A percentile compares a stretch with the other conserved stretches of the same genome.
phyloP scores from a whole-genome alignment of 2,797 vertebrate species.

The Artibeus lituratus region DNA sequence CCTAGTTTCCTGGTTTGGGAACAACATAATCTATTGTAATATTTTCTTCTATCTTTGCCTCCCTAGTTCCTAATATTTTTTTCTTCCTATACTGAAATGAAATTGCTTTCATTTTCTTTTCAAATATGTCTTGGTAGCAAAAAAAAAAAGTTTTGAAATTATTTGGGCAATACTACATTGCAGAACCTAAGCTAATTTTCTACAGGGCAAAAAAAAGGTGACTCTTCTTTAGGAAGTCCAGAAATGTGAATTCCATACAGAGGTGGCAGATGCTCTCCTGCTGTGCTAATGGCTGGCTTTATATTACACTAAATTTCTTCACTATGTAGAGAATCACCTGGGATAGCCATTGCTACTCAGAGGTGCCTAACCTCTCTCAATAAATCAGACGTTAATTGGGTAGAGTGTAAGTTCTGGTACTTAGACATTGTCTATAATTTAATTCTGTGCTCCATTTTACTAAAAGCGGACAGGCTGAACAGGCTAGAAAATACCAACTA shows the following conservation, averaged over 20 bases:
- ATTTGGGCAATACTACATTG: background rate
- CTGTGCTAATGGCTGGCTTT: background rate
- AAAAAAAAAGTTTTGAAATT: slow-evolving; percentile 30
- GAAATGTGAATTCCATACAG: background rate
- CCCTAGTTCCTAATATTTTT: slow-evolving; percentile 18
- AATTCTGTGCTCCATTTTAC: slow-evolving; percentile 48
- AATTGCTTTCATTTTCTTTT: slow-evolving; percentile 43
- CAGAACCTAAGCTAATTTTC: slow-evolving; percentile 43
- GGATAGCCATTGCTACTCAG: background rate
- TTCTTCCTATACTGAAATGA: background rate
- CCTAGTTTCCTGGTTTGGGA: background rate
- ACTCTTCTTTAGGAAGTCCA: background rate
- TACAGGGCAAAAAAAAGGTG: background rate
- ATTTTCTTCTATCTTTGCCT: background rate
- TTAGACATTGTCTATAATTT: slow-evolving; percentile 43
- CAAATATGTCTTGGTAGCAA: slow-evolving; percentile 38
- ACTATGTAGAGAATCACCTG: background rate
- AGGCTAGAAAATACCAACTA: slow-evolving; percentile 26
- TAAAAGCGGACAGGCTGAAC: slow-evolving; percentile 10
- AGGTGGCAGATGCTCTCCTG: background rate
- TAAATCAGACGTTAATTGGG: slow-evolving; percentile 46
- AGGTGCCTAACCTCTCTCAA: background rate
- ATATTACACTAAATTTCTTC: slow-evolving; percentile 33
- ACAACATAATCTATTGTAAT: background rate
- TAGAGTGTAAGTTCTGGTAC: background rate